Percentiles rank a stretch among this genome's conserved stretches.
phyloP scores from a whole-genome alignment of 2,797 vertebrate genomes.

The Enteromius thamalakanensis region DNA sequence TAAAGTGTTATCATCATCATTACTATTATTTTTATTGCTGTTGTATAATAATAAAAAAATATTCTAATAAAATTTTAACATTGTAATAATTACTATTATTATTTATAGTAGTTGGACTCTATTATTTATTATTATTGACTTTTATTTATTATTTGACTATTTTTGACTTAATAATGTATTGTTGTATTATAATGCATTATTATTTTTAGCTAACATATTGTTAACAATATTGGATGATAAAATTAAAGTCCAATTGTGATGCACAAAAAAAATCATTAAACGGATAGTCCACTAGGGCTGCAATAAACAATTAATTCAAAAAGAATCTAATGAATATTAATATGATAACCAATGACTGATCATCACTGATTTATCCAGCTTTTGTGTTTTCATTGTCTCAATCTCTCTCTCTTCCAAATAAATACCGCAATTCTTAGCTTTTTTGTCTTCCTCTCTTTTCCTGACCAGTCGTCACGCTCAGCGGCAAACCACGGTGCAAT shows the following conservation, averaged over 20 bases:
- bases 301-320: not conserved
- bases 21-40: not conserved
- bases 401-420: not conserved
- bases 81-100: too few species aligned
- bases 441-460: not conserved
- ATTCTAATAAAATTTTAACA: too few species aligned
- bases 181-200: too few species aligned
- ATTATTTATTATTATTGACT: not conserved
- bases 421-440: not conserved
- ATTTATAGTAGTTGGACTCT: not conserved
- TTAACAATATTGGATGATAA: too few species aligned
- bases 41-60: too few species aligned
- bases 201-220: not conserved
- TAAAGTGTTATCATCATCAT: not conserved
- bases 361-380: not conserved
- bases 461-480: not conserved
- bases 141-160: too few species aligned
- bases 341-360: not conserved
- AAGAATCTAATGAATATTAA: not conserved
- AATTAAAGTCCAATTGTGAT: too few species aligned
- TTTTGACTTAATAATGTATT: not conserved
- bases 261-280: too few species aligned
- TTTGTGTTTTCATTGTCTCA: not conserved
- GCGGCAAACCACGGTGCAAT: not conserved
- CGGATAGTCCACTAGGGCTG: not conserved